These are phyloP conservation scores for Penelope pileata DNA, from an alignment of 2,113 vertebrate genomes.

Conservation along the genomic window DNA sequence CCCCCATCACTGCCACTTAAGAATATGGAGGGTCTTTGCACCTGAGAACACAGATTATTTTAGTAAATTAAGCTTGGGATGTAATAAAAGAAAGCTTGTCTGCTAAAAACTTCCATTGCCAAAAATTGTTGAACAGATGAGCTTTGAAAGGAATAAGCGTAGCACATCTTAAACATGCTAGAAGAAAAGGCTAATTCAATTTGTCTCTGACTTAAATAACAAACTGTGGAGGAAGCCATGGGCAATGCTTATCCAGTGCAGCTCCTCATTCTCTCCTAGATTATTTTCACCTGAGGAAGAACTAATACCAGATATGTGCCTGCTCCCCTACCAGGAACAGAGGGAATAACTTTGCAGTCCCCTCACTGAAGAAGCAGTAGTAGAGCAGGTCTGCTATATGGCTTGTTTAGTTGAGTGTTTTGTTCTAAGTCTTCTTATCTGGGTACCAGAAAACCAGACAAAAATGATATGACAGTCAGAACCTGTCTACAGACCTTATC, in stretches of 20 bases:
- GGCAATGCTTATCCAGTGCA: neutral
- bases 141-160: neutral
- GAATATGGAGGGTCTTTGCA: neutral
- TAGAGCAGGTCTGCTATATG: neutral
- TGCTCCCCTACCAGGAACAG: neutral
- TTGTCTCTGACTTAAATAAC: neutral
- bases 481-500: neutral
- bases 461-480: neutral
- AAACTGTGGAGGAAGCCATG: neutral
- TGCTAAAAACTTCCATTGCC: slow-evolving; percentile 10
- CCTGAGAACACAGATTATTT: neutral
- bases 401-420: neutral
- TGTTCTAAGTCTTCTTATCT: neutral
- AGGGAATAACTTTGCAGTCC: neutral
- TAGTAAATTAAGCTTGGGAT: neutral
- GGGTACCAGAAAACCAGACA: neutral
- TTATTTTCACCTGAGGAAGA: neutral
- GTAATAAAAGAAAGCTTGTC: neutral
- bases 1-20: slow-evolving; percentile 7
- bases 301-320: neutral
- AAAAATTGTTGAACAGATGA: neutral
- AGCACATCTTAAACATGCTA: neutral
- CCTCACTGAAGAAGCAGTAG: neutral
- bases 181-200: neutral
- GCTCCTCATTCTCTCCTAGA: neutral